phyloP scores from a whole-genome alignment of 2,888 invertebrate genomes.

The Cyclophora albipunctata region DNA sequence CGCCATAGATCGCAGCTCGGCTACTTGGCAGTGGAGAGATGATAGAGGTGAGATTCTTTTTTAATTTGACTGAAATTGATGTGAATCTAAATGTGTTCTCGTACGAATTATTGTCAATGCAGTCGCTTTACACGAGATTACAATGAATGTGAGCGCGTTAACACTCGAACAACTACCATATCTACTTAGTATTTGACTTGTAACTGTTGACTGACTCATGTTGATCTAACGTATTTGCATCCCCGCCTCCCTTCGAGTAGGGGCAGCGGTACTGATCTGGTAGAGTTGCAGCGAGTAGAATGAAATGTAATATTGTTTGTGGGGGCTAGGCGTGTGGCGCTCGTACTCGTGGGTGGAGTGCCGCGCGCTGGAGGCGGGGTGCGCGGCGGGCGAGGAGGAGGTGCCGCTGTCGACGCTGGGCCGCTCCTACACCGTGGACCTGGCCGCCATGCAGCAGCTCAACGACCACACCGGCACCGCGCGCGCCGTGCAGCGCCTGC shows the following conservation, averaged over 20 bases:
- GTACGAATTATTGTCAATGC: too few species aligned
- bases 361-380: constrained; percentile 95
- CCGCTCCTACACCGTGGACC: constrained; percentile 96
- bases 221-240: too few species aligned
- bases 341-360: constrained; percentile 95
- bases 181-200: too few species aligned
- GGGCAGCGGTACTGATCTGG: too few species aligned
- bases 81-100: too few species aligned
- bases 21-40: constrained; percentile 95
- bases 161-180: too few species aligned
- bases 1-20: constrained; percentile 88
- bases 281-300: too few species aligned
- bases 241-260: too few species aligned
- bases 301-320: neutral
- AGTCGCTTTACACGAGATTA: too few species aligned
- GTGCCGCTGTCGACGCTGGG: constrained; percentile 94
- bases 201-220: too few species aligned
- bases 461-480: constrained; percentile 98
- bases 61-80: neutral
- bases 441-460: constrained; percentile 98
- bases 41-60: constrained; percentile 80
- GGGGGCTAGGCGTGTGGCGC: constrained; percentile 83
- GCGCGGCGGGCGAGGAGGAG: constrained; percentile 95
- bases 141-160: too few species aligned
- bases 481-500: constrained; percentile 90